Evolutionary conservation across 2,888 invertebrate genomes (phyloP).

Genomic region (Malthinus flaveolus): DNA sequence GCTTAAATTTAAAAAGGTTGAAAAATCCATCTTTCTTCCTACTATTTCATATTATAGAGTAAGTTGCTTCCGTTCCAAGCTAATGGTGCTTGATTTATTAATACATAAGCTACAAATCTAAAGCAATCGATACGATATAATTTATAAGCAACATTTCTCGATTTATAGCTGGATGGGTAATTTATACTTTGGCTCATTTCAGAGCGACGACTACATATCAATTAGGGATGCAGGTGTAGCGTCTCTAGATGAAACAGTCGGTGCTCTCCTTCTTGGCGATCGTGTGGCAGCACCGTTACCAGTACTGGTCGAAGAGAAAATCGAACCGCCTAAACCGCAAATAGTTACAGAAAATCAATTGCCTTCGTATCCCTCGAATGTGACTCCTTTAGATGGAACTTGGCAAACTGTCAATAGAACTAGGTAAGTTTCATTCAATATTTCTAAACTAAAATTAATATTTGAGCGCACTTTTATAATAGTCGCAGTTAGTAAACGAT

Average conservation of each 20-base stretch:
- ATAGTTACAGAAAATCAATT: constrained; percentile 53
- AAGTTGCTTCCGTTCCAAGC: too few relatives aligned
- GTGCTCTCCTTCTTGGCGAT: constrained; percentile 47
- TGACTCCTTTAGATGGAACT: constrained; percentile 71
- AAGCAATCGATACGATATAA: too few relatives aligned
- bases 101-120: too few relatives aligned
- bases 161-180: too few relatives aligned
- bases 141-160: too few relatives aligned
- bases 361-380: constrained; percentile 67
- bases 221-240: constrained; percentile 55
- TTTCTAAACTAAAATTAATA: not conserved
- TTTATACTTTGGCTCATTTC: constrained; percentile 30
- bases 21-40: too few relatives aligned
- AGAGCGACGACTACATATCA: constrained; percentile 58
- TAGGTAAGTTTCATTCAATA: constrained; percentile 56
- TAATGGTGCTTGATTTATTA: too few relatives aligned
- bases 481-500: too few relatives aligned
- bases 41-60: too few relatives aligned
- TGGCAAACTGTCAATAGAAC: constrained; percentile 80
- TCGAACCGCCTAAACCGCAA: constrained; percentile 38
- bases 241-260: constrained; percentile 51
- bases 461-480: too few relatives aligned
- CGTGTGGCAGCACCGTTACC: constrained; percentile 30
- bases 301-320: constrained; percentile 32
- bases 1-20: too few relatives aligned